Evolutionary conservation across 2,888 invertebrate genomes (phyloP).

Genomic region (Andrena fulva): DNA sequence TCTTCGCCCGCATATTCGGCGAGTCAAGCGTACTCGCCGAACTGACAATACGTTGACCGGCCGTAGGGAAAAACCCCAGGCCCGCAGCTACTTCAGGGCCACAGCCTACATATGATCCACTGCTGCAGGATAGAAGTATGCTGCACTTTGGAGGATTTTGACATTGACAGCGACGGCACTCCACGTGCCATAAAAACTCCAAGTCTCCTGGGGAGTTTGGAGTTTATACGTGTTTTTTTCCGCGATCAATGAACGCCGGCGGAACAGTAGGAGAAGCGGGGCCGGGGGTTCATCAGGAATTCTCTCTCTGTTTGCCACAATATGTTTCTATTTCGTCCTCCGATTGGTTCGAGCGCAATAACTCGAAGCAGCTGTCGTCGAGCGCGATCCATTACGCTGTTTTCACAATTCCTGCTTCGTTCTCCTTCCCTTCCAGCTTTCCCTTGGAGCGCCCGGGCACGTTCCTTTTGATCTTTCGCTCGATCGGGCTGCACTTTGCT

Average conservation of each 20-base stretch:
- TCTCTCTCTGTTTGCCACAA: background rate
- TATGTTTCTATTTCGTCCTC: conserved; percentile 7
- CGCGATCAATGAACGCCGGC: background rate
- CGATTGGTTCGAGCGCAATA: background rate
- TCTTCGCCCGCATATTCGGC: too few relatives aligned
- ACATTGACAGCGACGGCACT: background rate
- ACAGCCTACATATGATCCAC: too few relatives aligned
- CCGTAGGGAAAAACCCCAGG: too few relatives aligned
- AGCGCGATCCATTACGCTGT: conserved; percentile 41
- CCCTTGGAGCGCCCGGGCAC: background rate
- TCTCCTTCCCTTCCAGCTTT: background rate
- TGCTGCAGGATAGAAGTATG: background rate
- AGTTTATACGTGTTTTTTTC: background rate
- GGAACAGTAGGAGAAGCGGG: background rate
- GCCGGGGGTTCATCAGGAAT: background rate
- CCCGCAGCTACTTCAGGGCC: too few relatives aligned
- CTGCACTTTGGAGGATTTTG: background rate
- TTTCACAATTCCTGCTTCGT: background rate
- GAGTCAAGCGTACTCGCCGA: too few relatives aligned
- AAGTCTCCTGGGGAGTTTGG: too few relatives aligned
- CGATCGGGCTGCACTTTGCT: background rate
- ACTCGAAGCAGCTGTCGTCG: conserved; percentile 28
- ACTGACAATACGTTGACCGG: too few relatives aligned
- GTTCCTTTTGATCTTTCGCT: conserved; percentile 21
- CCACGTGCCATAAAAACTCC: background rate